Evolutionary conservation across 2,797 vertebrate genomes (phyloP).

Genomic region (Diplodus sargus): DNA sequence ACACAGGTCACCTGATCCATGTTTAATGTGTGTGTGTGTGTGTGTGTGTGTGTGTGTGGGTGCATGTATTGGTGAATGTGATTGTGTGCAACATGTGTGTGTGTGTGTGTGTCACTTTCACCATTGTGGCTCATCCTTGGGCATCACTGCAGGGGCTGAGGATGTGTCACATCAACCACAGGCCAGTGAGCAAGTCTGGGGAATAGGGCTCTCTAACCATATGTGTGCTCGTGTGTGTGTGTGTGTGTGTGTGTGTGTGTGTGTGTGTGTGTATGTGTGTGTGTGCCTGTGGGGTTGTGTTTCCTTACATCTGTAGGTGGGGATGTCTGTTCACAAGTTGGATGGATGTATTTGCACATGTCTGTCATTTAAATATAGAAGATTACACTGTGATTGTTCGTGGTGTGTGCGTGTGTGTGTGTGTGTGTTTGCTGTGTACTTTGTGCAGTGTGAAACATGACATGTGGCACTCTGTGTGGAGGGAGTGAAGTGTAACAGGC

Average conservation of each 20-base stretch:
- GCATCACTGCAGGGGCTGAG: conserved; percentile 78
- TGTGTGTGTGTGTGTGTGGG: conserved; percentile 29
- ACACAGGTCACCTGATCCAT: conserved; percentile 77
- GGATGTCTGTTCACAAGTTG: conserved; percentile 24
- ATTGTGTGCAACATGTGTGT: conserved; percentile 24
- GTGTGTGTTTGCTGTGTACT: background rate
- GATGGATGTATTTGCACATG: conserved; percentile 19
- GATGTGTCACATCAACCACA: conserved; percentile 85
- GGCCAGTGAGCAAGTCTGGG: conserved; percentile 78
- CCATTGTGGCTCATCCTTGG: conserved; percentile 75
- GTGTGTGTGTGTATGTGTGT: conserved; percentile 7
- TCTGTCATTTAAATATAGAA: conserved; percentile 10
- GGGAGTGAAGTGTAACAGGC: conserved; percentile 88
- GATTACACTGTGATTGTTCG: conserved; percentile 13
- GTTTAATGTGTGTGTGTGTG: conserved; percentile 61
- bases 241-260: conserved; percentile 13
- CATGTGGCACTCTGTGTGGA: conserved; percentile 35
- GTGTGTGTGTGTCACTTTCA: conserved; percentile 29
- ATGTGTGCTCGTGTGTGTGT: conserved; percentile 31
- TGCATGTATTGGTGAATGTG: background rate
- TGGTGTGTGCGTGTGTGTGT: background rate
- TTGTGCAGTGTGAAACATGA: conserved; percentile 21
- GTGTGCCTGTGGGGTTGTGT: conserved; percentile 2
- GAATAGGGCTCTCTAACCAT: conserved; percentile 52
- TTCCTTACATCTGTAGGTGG: conserved; percentile 21